Evolutionary conservation across 1,140 invertebrate species (phyloP), one percentile per base, ranked within the genome.

Genomic region (Dinoponera quadriceps): DNA sequence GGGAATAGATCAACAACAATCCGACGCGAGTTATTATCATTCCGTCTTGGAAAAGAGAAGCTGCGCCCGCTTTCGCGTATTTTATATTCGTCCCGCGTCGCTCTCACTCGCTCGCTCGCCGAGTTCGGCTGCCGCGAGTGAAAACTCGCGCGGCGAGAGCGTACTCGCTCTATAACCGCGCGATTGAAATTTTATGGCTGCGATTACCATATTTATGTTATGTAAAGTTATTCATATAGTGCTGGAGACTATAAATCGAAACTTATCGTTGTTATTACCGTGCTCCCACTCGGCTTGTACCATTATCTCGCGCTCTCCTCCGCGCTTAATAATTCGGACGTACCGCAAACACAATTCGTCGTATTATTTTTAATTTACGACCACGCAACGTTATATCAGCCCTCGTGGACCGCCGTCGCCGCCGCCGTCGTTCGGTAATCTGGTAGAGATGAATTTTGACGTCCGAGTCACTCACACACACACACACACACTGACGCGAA

Each of bases 151-250:
- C 38, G 38, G 38, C 0, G 33, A 51, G 51, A 22, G 20, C 65
- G 75, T 57, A 71, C 75, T 80, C 54, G 75, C 75, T 80, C 44
- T 78, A 69, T 80, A 69, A 80, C 75, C 75, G 51, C 75, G 69
- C 75, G 75, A 80, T 80, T 80, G 75, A 80, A 80, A 80, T 80
- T 80, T 80, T 80, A 80, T 80, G 75, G 75, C 65, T 48, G 65
- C 75, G 65, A 80, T 80, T 80, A 80, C 65, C 75, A 80, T 80
- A 80, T 80, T 80, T 80, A 80, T 80, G 75, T 57, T 80, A 80
- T 80, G 75, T 80, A 80, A 80, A 80, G 65, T 80, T 80, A 80
- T 80, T 80, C 75, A 80, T 80, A 80, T 80, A 80, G 75, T 80
- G 65, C 65, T 80, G 75, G 75, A 80, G 75, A 80, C 75, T 80